Evolutionary conservation across 64 coral and sea anemone genomes (phyloP).

Genomic region (Montipora capricornis): DNA sequence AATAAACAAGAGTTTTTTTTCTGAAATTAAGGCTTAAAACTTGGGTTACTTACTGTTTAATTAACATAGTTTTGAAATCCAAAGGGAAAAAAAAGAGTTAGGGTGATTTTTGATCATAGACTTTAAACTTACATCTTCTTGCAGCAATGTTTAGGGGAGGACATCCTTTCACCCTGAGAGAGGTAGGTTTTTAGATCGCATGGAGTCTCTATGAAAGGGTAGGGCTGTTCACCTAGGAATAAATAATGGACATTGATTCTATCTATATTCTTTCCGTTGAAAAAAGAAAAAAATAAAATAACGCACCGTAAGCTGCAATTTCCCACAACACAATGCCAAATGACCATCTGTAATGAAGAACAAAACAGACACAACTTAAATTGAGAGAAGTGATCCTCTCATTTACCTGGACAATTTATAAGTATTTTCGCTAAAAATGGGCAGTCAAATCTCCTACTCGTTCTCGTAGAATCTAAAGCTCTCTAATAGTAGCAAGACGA

Average conservation of each 20-base stretch:
- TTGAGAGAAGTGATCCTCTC: too few species aligned
- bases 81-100: too few species aligned
- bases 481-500: too few species aligned
- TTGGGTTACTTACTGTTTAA: too few species aligned
- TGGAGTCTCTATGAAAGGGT: background rate
- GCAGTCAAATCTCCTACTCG: too few species aligned
- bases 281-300: background rate
- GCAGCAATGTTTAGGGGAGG: background rate
- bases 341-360: conserved; percentile 28
- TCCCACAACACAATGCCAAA: conserved; percentile 66
- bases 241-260: background rate
- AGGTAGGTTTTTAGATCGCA: background rate
- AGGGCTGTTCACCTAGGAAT: background rate
- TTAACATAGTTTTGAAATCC: too few species aligned
- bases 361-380: background rate
- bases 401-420: too few species aligned
- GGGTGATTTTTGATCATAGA: too few species aligned
- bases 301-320: conserved; percentile 52
- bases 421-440: too few species aligned
- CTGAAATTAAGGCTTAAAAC: too few species aligned
- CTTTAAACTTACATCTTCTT: background rate
- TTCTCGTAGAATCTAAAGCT: too few species aligned
- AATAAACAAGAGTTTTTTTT: too few species aligned
- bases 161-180: background rate
- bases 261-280: background rate